Evolutionary conservation across 2,888 invertebrate species (phyloP).

Genomic region (Eristalis pertinax): DNA sequence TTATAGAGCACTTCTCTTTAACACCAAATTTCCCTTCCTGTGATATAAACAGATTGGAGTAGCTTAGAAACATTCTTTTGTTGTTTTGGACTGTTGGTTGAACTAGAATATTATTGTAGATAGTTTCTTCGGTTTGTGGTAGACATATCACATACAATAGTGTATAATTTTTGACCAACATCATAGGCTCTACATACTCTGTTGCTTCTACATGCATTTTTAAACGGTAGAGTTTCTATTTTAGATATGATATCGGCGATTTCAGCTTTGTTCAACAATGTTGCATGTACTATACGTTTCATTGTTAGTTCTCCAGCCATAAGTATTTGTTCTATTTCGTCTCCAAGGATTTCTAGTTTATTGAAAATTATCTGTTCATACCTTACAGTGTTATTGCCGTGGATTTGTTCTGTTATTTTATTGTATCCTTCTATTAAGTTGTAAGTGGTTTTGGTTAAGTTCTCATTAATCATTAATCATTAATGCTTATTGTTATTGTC

Average conservation of each 20-base stretch:
- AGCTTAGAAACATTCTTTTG: not conserved
- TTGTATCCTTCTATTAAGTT: slow-evolving; percentile 28
- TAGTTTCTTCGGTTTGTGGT: too few species aligned
- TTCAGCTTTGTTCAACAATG: slow-evolving; percentile 49
- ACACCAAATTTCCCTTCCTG: not conserved
- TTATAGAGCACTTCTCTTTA: not conserved
- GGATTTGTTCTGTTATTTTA: slow-evolving; percentile 10
- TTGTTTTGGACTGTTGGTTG: too few species aligned
- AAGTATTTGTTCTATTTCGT: slow-evolving; percentile 33
- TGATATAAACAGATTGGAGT: not conserved
- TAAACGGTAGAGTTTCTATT: slow-evolving; percentile 34
- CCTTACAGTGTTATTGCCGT: not conserved
- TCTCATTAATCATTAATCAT: not conserved
- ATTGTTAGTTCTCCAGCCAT: slow-evolving; percentile 48
- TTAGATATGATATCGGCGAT: slow-evolving; percentile 43
- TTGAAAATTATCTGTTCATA: slow-evolving; percentile 23
- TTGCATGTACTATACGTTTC: slow-evolving; percentile 46
- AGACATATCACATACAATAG: too few species aligned
- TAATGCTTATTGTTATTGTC: slow-evolving; percentile 14
- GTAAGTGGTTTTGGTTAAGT: not conserved
- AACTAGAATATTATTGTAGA: too few species aligned
- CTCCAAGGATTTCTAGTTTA: slow-evolving; percentile 3
- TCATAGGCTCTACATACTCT: slow-evolving; percentile 2
- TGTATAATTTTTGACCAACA: not conserved
- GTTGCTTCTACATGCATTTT: slow-evolving; percentile 28